Conservation (phyloP, 2,888 invertebrate species). For the Agrochola lota region DNA sequence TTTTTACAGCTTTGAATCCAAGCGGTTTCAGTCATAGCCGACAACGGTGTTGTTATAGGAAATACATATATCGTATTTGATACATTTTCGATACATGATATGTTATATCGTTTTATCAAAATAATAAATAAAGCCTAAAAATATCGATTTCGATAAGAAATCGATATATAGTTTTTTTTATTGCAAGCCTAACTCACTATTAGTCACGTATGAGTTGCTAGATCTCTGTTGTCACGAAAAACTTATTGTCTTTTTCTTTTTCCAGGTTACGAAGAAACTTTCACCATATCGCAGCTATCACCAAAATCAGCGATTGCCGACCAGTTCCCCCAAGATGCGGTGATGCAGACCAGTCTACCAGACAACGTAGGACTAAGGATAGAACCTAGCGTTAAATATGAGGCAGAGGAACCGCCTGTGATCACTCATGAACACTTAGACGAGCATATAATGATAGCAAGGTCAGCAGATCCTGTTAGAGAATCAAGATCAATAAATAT, state of each 20-base stretch:
- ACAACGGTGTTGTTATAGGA: too few species aligned
- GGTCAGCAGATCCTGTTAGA: slow-evolving; percentile 89
- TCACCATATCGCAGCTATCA: slow-evolving; percentile 92
- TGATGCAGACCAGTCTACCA: slow-evolving; percentile 81
- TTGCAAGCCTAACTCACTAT: too few species aligned
- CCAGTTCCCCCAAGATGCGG: slow-evolving; percentile 69
- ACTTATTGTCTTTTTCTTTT: slow-evolving; percentile 61
- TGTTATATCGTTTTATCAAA: too few species aligned
- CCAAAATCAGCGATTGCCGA: slow-evolving; percentile 91
- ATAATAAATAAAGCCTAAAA: too few species aligned
- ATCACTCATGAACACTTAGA: slow-evolving; percentile 74
- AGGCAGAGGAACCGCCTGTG: slow-evolving; percentile 70
- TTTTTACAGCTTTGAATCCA: too few species aligned
- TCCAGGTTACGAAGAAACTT: slow-evolving; percentile 90
- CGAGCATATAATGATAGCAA: slow-evolving; percentile 86
- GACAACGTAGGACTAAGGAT: slow-evolving; percentile 82
- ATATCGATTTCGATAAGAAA: too few species aligned
- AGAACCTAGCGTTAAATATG: slow-evolving; percentile 82
- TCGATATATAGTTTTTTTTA: too few species aligned
- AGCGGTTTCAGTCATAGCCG: too few species aligned
- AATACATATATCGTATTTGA: too few species aligned
- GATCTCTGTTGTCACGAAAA: not conserved
- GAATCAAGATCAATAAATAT: slow-evolving; percentile 89
- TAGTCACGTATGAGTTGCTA: not conserved
- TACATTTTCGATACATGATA: too few species aligned